phyloP scores from a whole-genome alignment of 2,888 invertebrate genomes.

The Cinara cedri region DNA sequence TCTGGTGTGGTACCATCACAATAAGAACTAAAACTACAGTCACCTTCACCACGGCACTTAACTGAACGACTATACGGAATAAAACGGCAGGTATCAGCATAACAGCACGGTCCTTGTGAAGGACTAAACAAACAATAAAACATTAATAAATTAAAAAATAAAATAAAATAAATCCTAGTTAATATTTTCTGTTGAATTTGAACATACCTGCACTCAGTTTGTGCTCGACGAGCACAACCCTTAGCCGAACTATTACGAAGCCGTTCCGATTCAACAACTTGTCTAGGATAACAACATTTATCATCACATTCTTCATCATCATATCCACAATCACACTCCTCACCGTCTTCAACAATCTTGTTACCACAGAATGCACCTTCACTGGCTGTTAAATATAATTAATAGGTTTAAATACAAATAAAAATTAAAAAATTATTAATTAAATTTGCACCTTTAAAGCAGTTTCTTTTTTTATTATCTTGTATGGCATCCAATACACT shows the following conservation, averaged over 20 bases:
- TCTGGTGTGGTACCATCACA: conserved; percentile 86
- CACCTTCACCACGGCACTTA: conserved; percentile 82
- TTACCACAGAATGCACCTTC: conserved; percentile 98
- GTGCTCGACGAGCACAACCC: conserved; percentile 73
- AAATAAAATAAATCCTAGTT: conserved; percentile 3
- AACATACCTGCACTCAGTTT: conserved; percentile 79
- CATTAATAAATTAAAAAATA: conserved; percentile 3
- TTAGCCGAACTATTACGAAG: conserved; percentile 74
- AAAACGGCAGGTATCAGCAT: conserved; percentile 78
- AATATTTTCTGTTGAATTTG: neutral
- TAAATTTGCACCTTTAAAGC: conserved; percentile 73
- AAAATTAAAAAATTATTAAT: conserved; percentile 7
- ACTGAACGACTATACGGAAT: conserved; percentile 70
- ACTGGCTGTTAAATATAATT: conserved; percentile 66
- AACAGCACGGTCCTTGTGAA: conserved; percentile 97
- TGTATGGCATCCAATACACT: conserved; percentile 91
- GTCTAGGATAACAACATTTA: conserved; percentile 91
- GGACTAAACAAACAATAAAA: conserved; percentile 74
- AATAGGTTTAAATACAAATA: conserved; percentile 44
- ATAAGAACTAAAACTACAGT: conserved; percentile 86
- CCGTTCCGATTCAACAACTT: conserved; percentile 74
- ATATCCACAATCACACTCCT: conserved; percentile 98
- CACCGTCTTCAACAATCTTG: conserved; percentile 96
- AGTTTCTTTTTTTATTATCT: conserved; percentile 89
- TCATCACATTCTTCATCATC: conserved; percentile 89